Conservation (phyloP, 2,113 vertebrate species). For the Poeciliopsis turrubarensis region DNA sequence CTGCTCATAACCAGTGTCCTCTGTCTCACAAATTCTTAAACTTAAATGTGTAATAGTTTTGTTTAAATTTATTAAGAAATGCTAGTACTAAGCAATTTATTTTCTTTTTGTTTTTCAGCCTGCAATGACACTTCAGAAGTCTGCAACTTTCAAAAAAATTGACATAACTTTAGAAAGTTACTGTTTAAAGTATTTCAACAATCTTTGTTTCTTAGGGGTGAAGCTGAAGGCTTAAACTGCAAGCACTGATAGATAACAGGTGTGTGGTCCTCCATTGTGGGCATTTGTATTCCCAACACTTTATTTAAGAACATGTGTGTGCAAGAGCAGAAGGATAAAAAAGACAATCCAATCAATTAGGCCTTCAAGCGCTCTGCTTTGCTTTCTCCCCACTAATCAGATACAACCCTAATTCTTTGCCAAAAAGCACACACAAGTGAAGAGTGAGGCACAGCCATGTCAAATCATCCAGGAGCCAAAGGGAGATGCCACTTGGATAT, state of each 20-base stretch:
- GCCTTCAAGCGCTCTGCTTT: slow-evolving; percentile 65
- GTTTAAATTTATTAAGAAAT: slow-evolving; percentile 51
- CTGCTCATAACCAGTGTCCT: slow-evolving; percentile 41
- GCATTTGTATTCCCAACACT: slow-evolving; percentile 75
- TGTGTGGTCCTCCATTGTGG: slow-evolving; percentile 60
- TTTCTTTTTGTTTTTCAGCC: slow-evolving; percentile 13
- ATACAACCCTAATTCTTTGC: slow-evolving; percentile 56
- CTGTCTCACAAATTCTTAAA: slow-evolving; percentile 32
- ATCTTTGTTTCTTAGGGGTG: slow-evolving; percentile 59
- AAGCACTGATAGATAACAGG: slow-evolving; percentile 68
- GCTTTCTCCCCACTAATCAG: slow-evolving; percentile 64
- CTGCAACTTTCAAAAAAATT: slow-evolving; percentile 35
- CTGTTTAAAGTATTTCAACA: slow-evolving; percentile 43
- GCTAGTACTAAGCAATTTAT: slow-evolving; percentile 23
- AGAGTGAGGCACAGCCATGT: slow-evolving; percentile 32
- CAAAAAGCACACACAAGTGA: slow-evolving; percentile 56
- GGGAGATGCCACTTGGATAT: slow-evolving; percentile 24
- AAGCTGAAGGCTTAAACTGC: slow-evolving; percentile 61
- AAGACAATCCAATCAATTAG: slow-evolving; percentile 74
- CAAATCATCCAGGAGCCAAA: slow-evolving; percentile 21
- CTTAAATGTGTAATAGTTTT: slow-evolving; percentile 25
- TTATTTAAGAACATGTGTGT: slow-evolving; percentile 60
- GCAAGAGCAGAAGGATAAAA: slow-evolving; percentile 33
- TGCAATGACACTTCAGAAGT: slow-evolving; percentile 2
- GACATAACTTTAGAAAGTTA: slow-evolving; percentile 51